phyloP scores from a whole-genome alignment of 1,140 invertebrate species.

The Diploscapter pachys region DNA sequence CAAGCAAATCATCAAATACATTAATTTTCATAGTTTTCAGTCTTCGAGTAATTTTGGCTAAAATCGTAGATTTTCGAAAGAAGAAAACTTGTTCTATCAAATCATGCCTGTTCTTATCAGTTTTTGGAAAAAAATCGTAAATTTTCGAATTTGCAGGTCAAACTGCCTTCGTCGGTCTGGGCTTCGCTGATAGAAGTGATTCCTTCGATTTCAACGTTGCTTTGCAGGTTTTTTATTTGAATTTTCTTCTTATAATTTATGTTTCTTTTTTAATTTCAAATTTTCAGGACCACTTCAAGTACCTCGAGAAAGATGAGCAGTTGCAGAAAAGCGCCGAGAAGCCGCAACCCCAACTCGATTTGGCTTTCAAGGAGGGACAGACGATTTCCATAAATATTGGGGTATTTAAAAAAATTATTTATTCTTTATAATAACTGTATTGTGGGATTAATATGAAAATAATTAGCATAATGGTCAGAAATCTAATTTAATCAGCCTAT shows the following conservation, averaged over 20 bases:
- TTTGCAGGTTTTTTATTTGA: constrained; percentile 68
- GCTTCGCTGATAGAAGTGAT: constrained; percentile 93
- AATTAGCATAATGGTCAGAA: too few species aligned
- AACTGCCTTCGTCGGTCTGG: constrained; percentile 91
- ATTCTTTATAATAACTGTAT: too few species aligned
- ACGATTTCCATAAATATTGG: constrained; percentile 59
- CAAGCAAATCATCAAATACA: too few species aligned
- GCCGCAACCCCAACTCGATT: constrained; percentile 47
- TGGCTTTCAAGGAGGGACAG: constrained; percentile 58
- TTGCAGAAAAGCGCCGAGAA: constrained; percentile 44
- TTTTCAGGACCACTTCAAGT: constrained; percentile 51
- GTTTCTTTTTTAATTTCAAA: too few species aligned
- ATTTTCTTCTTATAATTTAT: too few species aligned
- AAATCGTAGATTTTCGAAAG: too few species aligned
- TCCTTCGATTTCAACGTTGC: constrained; percentile 99
- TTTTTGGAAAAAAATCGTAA: too few species aligned
- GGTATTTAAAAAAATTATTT: constrained; percentile 24
- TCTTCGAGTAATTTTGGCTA: too few species aligned
- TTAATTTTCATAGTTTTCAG: too few species aligned
- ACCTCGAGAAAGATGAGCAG: constrained; percentile 24
- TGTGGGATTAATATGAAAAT: too few species aligned
- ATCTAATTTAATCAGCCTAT: background rate
- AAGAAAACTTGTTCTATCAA: too few species aligned
- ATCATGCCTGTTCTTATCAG: too few species aligned
- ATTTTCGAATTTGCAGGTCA: constrained; percentile 65